Evolutionary conservation across 2,113 vertebrate species (phyloP), one percentile per base, ranked within the genome.

Genomic region (Morone chrysops): DNA sequence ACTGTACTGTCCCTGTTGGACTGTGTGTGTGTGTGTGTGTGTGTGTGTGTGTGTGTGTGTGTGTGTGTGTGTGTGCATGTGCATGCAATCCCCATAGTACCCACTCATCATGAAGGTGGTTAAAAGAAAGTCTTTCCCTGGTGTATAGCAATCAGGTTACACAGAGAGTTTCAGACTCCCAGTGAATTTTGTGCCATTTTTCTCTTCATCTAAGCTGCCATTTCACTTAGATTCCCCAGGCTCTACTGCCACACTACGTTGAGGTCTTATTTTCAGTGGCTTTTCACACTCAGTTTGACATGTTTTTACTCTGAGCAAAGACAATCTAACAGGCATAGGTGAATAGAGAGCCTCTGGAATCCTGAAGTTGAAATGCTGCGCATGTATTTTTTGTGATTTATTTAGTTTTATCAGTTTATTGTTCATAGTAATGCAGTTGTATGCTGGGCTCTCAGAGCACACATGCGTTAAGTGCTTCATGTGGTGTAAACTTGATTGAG

Each of bases 161-260:
- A 84, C 36, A 54, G 60, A 84, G 81, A 77, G 78, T 53, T 75
- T 89, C 48, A 50, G 38, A 78, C 68, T 86, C 80, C 41, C 70
- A 53, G 61, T 73, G 74, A 84, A 81, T 79, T 86, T 74, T 61
- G 20, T 76, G 81, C 81, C 63, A 80, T 92, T 91, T 92, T 88
- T 88, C 73, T 84, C 62, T 82, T 92, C 82, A 81, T 92, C 89
- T 86, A n/a, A 66, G 60, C 77, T 87, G 72, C 85, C 81, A 72
- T 92, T 92, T 83, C 56, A 75, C 77, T 57, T 3, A 22, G 78
- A 74, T 70, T 87, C 87, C 68, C 83, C 68, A n/a, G 87, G 50
- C 82, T 71, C 69, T 47, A 0, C 63, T 53, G 75, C 75, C 74
- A 70, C 56, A 20, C 72, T 68, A 22, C 80, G 83, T 41, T 54